phyloP scores from a whole-genome alignment of 2,113 vertebrate species.

The Halichoerus grypus region DNA sequence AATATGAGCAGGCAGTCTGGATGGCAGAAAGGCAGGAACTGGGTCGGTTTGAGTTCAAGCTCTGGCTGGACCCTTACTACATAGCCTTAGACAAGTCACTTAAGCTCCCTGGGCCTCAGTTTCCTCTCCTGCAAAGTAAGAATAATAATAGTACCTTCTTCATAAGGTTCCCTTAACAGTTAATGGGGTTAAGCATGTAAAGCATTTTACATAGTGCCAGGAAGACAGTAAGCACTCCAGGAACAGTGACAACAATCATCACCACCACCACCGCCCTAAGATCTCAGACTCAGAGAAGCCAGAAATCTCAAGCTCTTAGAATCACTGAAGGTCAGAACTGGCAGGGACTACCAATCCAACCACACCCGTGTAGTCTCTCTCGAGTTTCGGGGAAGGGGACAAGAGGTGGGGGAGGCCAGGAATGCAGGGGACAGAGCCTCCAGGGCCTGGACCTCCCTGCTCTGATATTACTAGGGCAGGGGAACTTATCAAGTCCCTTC shows the following conservation, averaged over 20 bases:
- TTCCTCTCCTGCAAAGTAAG: slow-evolving; percentile 3
- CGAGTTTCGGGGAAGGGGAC: not conserved
- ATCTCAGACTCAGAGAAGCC: not conserved
- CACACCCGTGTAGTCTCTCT: not conserved
- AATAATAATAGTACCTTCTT: not conserved
- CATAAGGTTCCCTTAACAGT: not conserved
- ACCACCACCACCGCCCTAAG: not conserved
- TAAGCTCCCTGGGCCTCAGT: not conserved
- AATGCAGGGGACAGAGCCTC: not conserved
- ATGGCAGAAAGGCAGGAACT: not conserved
- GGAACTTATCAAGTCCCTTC: not conserved
- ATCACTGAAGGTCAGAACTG: not conserved
- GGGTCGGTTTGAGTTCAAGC: not conserved
- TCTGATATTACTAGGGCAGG: not conserved
- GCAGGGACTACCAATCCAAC: not conserved
- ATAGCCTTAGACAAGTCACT: not conserved
- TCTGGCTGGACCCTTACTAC: not conserved
- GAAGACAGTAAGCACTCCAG: not conserved
- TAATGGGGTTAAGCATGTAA: not conserved
- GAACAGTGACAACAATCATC: not conserved
- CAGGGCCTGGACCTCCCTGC: not conserved
- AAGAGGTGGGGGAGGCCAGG: not conserved
- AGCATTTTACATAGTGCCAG: not conserved
- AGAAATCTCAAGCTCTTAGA: not conserved
- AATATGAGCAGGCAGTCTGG: not conserved